phyloP scores from a whole-genome alignment of 1,140 invertebrate species.

The Trachelipus rathkii region DNA sequence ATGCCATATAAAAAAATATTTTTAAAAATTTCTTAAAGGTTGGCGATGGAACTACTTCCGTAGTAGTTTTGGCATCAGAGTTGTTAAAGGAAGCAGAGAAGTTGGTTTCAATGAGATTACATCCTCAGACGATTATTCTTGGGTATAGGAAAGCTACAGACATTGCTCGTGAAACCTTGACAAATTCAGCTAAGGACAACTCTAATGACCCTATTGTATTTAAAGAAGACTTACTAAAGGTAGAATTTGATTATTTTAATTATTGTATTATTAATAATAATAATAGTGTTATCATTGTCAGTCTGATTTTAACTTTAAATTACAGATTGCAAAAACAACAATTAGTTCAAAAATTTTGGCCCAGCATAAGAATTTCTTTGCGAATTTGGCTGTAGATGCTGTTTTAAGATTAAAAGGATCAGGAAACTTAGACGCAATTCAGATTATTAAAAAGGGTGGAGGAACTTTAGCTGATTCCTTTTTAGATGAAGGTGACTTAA shows the following conservation, averaged over 20 bases:
- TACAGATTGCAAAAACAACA: slow-evolving; percentile 92
- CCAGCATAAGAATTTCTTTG: slow-evolving; percentile 95
- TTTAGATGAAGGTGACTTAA: slow-evolving; percentile 78
- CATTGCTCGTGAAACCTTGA: slow-evolving; percentile 76
- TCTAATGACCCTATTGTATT: slow-evolving; percentile 71
- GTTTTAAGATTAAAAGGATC: slow-evolving; percentile 91
- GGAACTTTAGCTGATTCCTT: slow-evolving; percentile 91
- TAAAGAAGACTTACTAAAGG: slow-evolving; percentile 75
- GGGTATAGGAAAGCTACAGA: slow-evolving; percentile 87
- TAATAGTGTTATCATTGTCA: too few relatives aligned
- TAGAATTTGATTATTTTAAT: neutral
- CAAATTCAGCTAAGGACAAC: slow-evolving; percentile 58
- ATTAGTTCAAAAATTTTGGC: slow-evolving; percentile 96
- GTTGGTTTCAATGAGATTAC: slow-evolving; percentile 87
- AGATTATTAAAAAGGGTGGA: slow-evolving; percentile 89
- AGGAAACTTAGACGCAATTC: slow-evolving; percentile 91
- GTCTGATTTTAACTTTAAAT: too few relatives aligned
- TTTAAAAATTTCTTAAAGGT: slow-evolving; percentile 18
- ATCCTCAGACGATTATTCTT: slow-evolving; percentile 95
- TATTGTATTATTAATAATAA: neutral
- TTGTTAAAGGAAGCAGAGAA: slow-evolving; percentile 92
- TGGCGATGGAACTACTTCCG: slow-evolving; percentile 98
- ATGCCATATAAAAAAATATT: slow-evolving; percentile 2
- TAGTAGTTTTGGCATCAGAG: slow-evolving; percentile 94
- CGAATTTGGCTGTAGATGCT: slow-evolving; percentile 91